A percentile compares a stretch with the other conserved stretches of the same genome.
Conservation (phyloP, 2,113 vertebrate genomes). For the Hemicordylus capensis region DNA sequence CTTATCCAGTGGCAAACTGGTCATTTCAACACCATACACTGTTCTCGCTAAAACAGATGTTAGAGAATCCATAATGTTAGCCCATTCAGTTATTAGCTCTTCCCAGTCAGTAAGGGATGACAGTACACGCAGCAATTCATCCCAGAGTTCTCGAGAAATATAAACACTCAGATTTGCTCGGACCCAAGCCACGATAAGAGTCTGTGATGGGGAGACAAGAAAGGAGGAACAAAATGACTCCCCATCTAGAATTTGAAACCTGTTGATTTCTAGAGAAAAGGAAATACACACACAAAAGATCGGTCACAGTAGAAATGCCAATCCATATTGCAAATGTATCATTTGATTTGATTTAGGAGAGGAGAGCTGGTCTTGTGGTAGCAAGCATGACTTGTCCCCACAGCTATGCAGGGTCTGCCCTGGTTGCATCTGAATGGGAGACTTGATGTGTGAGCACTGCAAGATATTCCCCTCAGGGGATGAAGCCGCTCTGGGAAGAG, state of each 20-base stretch:
- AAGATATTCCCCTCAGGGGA: no score
- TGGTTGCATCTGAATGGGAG: no score
- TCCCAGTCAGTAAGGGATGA: constrained; percentile 95
- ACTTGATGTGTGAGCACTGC: no score
- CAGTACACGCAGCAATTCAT: constrained; percentile 91
- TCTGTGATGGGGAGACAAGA: constrained; percentile 73
- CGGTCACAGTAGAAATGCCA: neutral
- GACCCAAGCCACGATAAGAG: constrained; percentile 97
- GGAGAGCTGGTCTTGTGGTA: no score
- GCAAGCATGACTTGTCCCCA: no score
- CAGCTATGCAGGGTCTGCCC: no score
- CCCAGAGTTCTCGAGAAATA: constrained; percentile 97
- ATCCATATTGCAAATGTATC: fast-evolving
- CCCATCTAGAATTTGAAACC: neutral
- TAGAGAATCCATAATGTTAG: constrained; percentile 97
- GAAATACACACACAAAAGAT: neutral
- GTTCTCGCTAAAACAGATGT: constrained; percentile 92
- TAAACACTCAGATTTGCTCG: constrained; percentile 93
- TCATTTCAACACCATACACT: constrained; percentile 94
- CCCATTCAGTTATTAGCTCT: constrained; percentile 94
- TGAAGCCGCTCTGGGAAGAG: no score
- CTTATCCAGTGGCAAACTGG: constrained; percentile 93
- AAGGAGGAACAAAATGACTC: neutral
- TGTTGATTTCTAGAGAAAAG: neutral
- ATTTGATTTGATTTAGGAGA: no score